Percentiles rank a stretch among this genome's conserved stretches.
Conservation (phyloP, 2,888 invertebrate species). For the Gymnoscelis rufifasciata region DNA sequence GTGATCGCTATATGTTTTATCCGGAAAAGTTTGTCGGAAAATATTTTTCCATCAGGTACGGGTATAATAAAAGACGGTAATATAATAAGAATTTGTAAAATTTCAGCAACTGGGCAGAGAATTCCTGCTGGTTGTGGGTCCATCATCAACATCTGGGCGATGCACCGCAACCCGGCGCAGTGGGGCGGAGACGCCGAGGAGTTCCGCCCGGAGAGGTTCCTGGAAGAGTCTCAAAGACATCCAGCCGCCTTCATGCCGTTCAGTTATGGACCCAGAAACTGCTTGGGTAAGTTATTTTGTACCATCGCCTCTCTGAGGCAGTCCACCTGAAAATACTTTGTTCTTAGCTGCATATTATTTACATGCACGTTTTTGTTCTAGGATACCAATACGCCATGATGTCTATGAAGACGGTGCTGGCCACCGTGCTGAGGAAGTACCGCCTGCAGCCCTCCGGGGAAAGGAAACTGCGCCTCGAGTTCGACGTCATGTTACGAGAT, state of each 20-base stretch:
- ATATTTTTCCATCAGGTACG: too few species aligned
- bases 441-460: conserved; percentile 23
- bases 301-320: neutral
- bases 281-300: conserved; percentile 37
- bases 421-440: conserved; percentile 36
- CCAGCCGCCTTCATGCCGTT: conserved; percentile 44
- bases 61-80: neutral
- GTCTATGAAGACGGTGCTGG: conserved; percentile 43
- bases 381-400: conserved; percentile 26
- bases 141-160: conserved; percentile 41
- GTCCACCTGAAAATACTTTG: neutral
- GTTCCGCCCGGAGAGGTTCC: conserved; percentile 50
- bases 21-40: too few species aligned
- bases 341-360: neutral
- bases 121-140: conserved; percentile 35
- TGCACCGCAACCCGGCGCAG: conserved; percentile 46
- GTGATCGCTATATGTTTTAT: too few species aligned
- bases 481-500: conserved; percentile 48
- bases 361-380: neutral
- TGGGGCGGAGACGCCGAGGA: conserved; percentile 47
- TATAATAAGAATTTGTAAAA: neutral
- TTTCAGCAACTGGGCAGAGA: conserved; percentile 41
- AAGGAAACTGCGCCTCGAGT: conserved; percentile 35
- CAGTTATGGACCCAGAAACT: conserved; percentile 45
- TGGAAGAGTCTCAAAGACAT: conserved; percentile 29